Evolutionary conservation across 2,797 vertebrate species (phyloP), one percentile per base, ranked within the genome.

Genomic region (Staurois parvus): DNA sequence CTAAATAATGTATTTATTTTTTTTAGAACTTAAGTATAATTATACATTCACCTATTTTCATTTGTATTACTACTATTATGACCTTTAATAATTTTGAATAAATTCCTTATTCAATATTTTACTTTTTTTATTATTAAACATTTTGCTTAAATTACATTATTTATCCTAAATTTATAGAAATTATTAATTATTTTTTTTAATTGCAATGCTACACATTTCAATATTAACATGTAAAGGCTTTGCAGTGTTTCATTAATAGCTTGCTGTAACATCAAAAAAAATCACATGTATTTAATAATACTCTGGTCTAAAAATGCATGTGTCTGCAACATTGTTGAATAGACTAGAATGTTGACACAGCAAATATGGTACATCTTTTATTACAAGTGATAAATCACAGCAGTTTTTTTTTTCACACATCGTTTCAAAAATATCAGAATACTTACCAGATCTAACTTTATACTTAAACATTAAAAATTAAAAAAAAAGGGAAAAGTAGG

Each of bases 371-470:
- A 62, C 75, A 78, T 62, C 75, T 10, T 76, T 0, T 40, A 19
- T 87, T 59, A 70, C 78, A 79, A 75, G 72, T 67, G 88, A 75
- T 85, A n/a, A 52, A 87, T 40, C 79, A 13, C 89, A 76, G n/a
- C 77, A 84, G 17, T 87, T 86, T 73, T 62, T 72, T 70, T 70
- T 72, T 45, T 73, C 13, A 84, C 6, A 37, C 45, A 72, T 84
- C 76, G 81, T 11, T 88, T 88, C 88, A 4, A 17, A 30, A 12
- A 87, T 76, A 89, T 84, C 19, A 84, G 85, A 12, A 52, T 26
- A 95, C 94, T 95, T 95, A 95, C 94, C 94, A 87, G 93, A 30
- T 62, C 76, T 88, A 89, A 83, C 85, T 87, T 19, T 66, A 91
- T 70, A 84, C 0, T 89, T 79, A 92, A 89, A 91, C 88, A 77